Evolutionary conservation across 37 sponge, comb jelly and placozoan species (phyloP), one percentile per base, ranked within the genome.

Genomic region (Ephydatia muelleri): DNA sequence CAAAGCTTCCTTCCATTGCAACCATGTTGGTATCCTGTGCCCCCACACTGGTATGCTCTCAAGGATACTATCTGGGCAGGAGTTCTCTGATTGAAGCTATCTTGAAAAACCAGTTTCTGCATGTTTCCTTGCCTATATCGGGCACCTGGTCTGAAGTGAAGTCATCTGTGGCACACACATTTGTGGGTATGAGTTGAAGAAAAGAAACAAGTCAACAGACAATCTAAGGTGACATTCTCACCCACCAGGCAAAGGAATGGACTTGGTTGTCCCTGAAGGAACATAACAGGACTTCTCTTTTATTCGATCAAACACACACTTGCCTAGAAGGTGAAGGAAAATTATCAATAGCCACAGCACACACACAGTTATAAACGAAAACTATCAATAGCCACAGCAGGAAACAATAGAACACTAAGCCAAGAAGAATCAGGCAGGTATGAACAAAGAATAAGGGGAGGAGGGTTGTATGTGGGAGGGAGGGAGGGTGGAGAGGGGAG

Each of bases 41-140:
- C 12, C 19, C 57, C 19, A 21, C 0, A 21, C 16, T 21, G 5
- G 12, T 75, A 47, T 2, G 21, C 29, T 37, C 68, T 43, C 67
- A 38, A 34, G 93, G 92, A 84, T 96, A 97, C 89, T 95, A 90
- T 91, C 99, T 57, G 5, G 99, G 99, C 16, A 98, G 71, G 29
- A 98, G 90, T 57, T 98, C 99, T 35, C 99, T 71, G 79, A 98
- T 98, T 39, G 96, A 96, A 71, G 99, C 96, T 43, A 98, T 94
- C 93, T 98, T 98, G 92, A 88, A 98, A 73, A 98, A 98, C 99
- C 99, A 98, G 85, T 98, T 98, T 3, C 96, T 76, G 79, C 97
- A 96, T 30, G 99, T 98, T 78, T 98, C 99, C 84, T 96, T 94
- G 65, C 96, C 99, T 2, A 86, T 81, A 4, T 94, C 96, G 4